A percentile compares a stretch with the other conserved stretches of the same genome.
These are phyloP conservation scores for Platorchestia sp. DNA, from an alignment of 1,140 invertebrate species.

Conservation along the genomic window DNA sequence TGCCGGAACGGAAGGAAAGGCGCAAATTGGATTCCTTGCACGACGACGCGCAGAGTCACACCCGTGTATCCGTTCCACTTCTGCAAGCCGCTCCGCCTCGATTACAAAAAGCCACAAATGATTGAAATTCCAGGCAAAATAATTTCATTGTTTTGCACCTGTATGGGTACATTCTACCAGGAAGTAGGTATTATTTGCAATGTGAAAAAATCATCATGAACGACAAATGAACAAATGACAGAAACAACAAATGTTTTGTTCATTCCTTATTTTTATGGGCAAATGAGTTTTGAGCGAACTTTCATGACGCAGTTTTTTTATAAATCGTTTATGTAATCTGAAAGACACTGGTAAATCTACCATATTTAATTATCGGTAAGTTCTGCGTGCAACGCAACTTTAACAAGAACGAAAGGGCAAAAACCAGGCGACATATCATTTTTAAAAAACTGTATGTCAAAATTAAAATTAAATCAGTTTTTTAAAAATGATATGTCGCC, in stretches of 20 bases:
- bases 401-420: too few species aligned
- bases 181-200: neutral
- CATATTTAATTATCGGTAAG: too few species aligned
- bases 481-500: neutral
- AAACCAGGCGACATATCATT: too few species aligned
- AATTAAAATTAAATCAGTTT: too few species aligned
- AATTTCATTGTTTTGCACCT: neutral
- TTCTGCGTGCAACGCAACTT: too few species aligned
- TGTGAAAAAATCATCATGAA: neutral
- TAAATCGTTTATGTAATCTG: too few species aligned
- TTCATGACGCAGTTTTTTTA: neutral
- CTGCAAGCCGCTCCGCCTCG: too few species aligned
- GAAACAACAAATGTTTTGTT: neutral
- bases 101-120: neutral
- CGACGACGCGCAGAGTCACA: neutral
- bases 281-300: neutral
- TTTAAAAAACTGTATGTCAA: too few species aligned
- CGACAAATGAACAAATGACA: too few species aligned
- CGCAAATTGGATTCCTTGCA: neutral
- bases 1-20: neutral
- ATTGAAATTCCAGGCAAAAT: neutral
- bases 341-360: too few species aligned
- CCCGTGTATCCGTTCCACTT: neutral
- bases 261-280: neutral
- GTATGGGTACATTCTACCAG: neutral